These are phyloP conservation scores for Malacosoma neustria DNA, from an alignment of 2,888 invertebrate genomes.

Conservation along the genomic window DNA sequence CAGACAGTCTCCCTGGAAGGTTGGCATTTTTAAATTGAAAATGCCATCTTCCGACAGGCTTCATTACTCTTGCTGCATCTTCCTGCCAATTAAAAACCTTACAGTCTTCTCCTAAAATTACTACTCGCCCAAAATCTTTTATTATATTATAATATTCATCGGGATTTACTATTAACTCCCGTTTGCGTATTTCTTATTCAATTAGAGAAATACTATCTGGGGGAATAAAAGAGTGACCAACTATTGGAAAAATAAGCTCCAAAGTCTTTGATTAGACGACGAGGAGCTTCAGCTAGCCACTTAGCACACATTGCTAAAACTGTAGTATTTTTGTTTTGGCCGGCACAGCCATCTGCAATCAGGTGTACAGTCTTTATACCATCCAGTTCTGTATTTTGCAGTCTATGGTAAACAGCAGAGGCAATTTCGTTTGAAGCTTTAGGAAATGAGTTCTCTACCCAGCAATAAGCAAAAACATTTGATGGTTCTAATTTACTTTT, in stretches of 20 bases:
- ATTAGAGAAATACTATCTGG: conserved; percentile 4
- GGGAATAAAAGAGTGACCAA: conserved; percentile 4
- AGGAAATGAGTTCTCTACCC: conserved; percentile 1
- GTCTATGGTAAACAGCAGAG: conserved; percentile 4
- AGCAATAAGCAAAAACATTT: conserved; percentile 8
- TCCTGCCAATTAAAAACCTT: conserved; percentile 17
- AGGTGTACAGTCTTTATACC: background rate
- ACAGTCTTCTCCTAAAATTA: conserved; percentile 7
- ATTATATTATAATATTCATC: conserved; percentile 6
- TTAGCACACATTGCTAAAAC: conserved; percentile 3
- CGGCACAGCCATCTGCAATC: conserved; percentile 4
- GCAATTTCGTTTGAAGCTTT: conserved; percentile 7
- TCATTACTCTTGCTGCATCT: conserved; percentile 13
- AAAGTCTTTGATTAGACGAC: conserved; percentile 1
- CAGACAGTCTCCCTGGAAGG: conserved; percentile 6
- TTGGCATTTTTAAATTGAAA: conserved; percentile 14
- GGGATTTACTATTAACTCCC: conserved; percentile 1
- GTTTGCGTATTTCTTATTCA: background rate
- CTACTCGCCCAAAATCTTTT: conserved; percentile 4
- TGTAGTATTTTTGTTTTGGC: conserved; percentile 4
- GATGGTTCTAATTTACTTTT: conserved; percentile 2
- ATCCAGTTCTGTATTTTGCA: conserved; percentile 1
- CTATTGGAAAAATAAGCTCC: conserved; percentile 3
- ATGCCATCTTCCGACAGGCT: conserved; percentile 14
- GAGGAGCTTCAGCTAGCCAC: conserved; percentile 2